Base-by-base conservation (phyloP, 2,797 vertebrate genomes). In the Cyprinella venusta region DNA sequence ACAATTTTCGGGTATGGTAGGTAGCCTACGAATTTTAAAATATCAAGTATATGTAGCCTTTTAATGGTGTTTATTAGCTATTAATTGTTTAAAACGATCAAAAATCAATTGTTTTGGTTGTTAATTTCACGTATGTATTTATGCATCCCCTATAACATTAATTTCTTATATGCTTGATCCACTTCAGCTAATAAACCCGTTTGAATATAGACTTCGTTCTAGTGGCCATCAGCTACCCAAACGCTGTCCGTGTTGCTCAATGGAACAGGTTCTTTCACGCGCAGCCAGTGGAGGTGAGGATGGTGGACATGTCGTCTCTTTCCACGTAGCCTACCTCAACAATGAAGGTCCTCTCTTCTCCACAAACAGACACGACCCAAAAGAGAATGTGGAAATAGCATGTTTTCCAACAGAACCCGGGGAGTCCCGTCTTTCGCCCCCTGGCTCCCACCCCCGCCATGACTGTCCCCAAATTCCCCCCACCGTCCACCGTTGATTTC, bases 331-430 rank as follows among this genome's bases (percentile, higher is more conserved):
- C 36, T 36, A 95, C 95, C 94, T 95, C 94, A 72, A 95, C 94
- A 3, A 95, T 94, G 86, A 94, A 91, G 81, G 93, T 94, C 90
- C 88, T 92, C 89, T 95, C 94, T 84, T 94, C 94, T 13, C 93
- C 95, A 88, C 93, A 93, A 26, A 94, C 93, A 2, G 93, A 94
- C 3, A 95, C 92, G 76, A 94, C 92, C 93, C 95, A 95, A 87
- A 95, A 89, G 86, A 95, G 86, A 33, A 94, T 88, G 81, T 93
- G 93, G 79, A 95, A 91, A 91, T 90, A 94, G 91, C 94, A 94
- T 88, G 91, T 93, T 85, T 92, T 94, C 94, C 94, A 95, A 89
- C 93, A 91, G 83, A 93, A 87, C 24, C 93, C 91, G 65, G 91
- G 92, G 87, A 94, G 90, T 88, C 90, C 90, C 79, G 92, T 88